These are phyloP conservation scores for Spea hammondii DNA, from an alignment of 2,797 vertebrate species.

Conservation along the genomic window DNA sequence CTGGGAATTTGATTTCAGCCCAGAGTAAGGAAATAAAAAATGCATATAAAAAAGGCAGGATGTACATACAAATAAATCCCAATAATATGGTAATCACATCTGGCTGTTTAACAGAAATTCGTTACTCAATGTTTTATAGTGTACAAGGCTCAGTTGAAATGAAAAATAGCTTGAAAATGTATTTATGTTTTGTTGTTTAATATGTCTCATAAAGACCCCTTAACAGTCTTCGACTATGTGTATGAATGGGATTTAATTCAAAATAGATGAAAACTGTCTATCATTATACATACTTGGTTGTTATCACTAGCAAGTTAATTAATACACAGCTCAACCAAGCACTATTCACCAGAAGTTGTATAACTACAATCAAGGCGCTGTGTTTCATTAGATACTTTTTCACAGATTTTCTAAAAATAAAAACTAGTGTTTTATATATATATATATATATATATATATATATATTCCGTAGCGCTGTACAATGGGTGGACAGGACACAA, in stretches of 20 bases:
- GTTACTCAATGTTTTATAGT: conserved; percentile 27
- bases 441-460: no score
- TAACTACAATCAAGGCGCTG: conserved; percentile 9
- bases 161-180: conserved; percentile 35
- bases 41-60: not conserved
- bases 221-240: conserved; percentile 33
- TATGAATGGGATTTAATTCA: conserved; percentile 32
- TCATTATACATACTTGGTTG: conserved; percentile 32
- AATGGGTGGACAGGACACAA: no score
- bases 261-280: conserved; percentile 46
- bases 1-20: conserved; percentile 22
- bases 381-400: not conserved
- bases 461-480: no score
- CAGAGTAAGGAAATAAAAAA: conserved; percentile 3
- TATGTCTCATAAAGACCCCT: conserved; percentile 38
- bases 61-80: conserved; percentile 36
- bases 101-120: conserved; percentile 32
- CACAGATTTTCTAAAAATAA: no score
- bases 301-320: conserved; percentile 41
- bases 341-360: not conserved
- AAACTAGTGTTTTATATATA: no score
- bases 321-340: conserved; percentile 27
- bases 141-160: conserved; percentile 18
- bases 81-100: conserved; percentile 42
- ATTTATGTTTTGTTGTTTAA: conserved; percentile 29